Evolutionary conservation across 2,797 vertebrate species (phyloP), one percentile per base, ranked within the genome.

Genomic region (Holocentrus rufus): DNA sequence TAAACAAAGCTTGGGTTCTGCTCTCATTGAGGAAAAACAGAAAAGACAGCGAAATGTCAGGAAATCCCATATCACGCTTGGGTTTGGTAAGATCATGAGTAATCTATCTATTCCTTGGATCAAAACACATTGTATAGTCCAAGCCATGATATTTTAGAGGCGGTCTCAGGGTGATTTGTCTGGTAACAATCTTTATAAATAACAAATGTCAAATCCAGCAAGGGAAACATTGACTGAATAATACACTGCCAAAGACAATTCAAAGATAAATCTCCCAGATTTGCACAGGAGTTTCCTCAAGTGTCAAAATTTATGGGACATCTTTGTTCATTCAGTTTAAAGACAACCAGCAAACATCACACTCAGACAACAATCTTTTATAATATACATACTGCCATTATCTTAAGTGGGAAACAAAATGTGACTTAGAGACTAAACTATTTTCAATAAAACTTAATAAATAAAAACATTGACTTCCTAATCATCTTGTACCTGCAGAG

Each of bases 1-100:
- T 96, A 89, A 96, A 97, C 94, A 96, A 94, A 95, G 94, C 95
- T 89, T 79, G 83, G 85, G 93, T 90, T 92, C 92, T 84, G 72
- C 82, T 84, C 84, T 91, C 93, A 92, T 93, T 94, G 94, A 93
- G 90, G 93, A 82, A 90, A 90, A 94, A 91, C 86, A 85, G 87
- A 92, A 90, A 88, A 90, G 93, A 93, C 91, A 92, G 90, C 78
- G 74, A 90, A 92, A 93, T 89, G 84, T 88, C 86, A 85, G 70
- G 69, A 88, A 91, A 81, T 90, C 91, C 87, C 90, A 85, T 83
- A 93, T 89, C 92, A 84, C 80, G 62, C 74, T 56, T 36, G 79
- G 93, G 89, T 85, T 91, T 88, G 90, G 82, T 82, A 62, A 87
- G 88, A 93, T 95, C 91, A 91, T 90, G 91, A 93, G 92, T 91